Conservation (phyloP, 1,140 invertebrate species). For the Cotesia chilonis region DNA sequence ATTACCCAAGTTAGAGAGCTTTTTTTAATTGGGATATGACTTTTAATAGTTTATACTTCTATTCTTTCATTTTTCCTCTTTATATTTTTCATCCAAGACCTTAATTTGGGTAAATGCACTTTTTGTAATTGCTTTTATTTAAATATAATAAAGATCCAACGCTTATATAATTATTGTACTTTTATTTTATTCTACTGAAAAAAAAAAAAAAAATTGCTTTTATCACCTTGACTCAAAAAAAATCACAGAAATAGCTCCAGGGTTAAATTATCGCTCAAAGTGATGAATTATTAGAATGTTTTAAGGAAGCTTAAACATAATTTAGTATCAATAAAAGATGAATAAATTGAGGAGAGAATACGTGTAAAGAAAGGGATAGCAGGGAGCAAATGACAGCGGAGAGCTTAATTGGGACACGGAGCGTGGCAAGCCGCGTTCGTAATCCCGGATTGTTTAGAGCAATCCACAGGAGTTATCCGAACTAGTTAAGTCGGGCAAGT, state of each 20-base stretch:
- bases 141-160: too few species aligned
- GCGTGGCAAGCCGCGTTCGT: conserved; percentile 46
- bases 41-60: neutral
- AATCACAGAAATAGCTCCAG: too few species aligned
- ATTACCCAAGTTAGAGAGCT: conserved; percentile 7
- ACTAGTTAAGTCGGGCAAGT: conserved; percentile 49
- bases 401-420: conserved; percentile 48
- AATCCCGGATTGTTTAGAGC: conserved; percentile 50
- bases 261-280: too few species aligned
- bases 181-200: too few species aligned
- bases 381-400: conserved; percentile 39
- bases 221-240: too few species aligned
- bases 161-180: too few species aligned
- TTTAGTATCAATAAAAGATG: too few species aligned
- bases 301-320: too few species aligned
- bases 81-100: neutral
- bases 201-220: too few species aligned
- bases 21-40: neutral
- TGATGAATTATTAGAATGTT: too few species aligned
- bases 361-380: neutral
- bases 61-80: neutral
- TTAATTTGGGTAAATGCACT: too few species aligned
- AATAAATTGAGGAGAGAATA: neutral
- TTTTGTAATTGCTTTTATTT: too few species aligned
- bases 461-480: conserved; percentile 43